Conservation (phyloP, 2,888 invertebrate species). For the Sussaba pulchella region DNA sequence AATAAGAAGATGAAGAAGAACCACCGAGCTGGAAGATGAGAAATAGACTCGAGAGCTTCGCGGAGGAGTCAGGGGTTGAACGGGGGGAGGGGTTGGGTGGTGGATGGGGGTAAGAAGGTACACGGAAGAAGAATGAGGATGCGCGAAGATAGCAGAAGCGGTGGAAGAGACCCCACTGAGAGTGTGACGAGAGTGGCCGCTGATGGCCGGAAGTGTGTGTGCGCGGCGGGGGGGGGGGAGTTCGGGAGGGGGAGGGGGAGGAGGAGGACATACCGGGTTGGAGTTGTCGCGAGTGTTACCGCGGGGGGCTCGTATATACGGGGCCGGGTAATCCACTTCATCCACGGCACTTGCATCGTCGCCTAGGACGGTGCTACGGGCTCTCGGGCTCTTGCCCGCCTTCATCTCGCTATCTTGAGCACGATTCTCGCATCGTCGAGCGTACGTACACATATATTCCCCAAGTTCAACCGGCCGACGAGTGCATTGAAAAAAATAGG, state of each 20-base stretch:
- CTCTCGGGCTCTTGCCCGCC: slow-evolving; percentile 61
- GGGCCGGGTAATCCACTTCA: slow-evolving; percentile 74
- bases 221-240: slow-evolving; percentile 14
- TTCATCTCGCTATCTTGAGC: slow-evolving; percentile 67
- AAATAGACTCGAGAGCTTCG: slow-evolving; percentile 13
- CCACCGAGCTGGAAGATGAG: slow-evolving; percentile 1
- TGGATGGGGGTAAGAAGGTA: background rate
- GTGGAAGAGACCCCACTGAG: slow-evolving; percentile 7
- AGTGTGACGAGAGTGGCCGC: slow-evolving; percentile 26
- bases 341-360: slow-evolving; percentile 69
- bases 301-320: slow-evolving; percentile 43
- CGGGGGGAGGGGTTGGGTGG: too few relatives aligned
- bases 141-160: background rate
- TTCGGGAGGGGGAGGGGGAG: slow-evolving; percentile 11
- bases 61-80: too few relatives aligned
- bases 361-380: slow-evolving; percentile 45
- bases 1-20: slow-evolving; percentile 13
- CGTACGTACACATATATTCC: slow-evolving; percentile 43
- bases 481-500: slow-evolving; percentile 43
- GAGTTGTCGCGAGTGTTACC: slow-evolving; percentile 51
- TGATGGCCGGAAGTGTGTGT: slow-evolving; percentile 42
- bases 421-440: slow-evolving; percentile 67
- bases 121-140: slow-evolving; percentile 21
- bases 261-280: slow-evolving; percentile 46
- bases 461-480: slow-evolving; percentile 34